A percentile compares a stretch with the other conserved stretches of the same genome.
phyloP scores from a whole-genome alignment of 92 coral and sea anemone genomes.

The Epizoanthus scotinus region DNA sequence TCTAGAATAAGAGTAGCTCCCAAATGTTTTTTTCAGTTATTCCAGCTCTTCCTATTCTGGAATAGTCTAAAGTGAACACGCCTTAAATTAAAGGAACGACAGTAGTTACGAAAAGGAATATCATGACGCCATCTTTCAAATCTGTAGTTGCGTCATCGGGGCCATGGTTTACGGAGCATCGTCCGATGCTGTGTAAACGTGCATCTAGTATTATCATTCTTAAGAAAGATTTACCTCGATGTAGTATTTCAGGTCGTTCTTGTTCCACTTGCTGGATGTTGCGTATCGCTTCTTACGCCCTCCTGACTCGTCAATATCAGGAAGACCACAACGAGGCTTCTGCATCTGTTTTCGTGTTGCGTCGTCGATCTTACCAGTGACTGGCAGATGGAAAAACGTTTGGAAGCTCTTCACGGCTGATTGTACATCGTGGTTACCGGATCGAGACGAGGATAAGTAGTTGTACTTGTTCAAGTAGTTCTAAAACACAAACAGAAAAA shows the following conservation, averaged over 20 bases:
- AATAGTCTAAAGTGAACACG: too few species aligned
- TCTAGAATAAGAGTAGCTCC: too few species aligned
- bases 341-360: conserved; percentile 63
- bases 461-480: conserved; percentile 64
- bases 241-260: conserved; percentile 53
- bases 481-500: conserved; percentile 23
- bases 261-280: conserved; percentile 55
- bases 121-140: too few species aligned
- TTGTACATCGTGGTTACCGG: conserved; percentile 75
- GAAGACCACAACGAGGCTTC: conserved; percentile 74
- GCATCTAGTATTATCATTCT: too few species aligned
- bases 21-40: too few species aligned
- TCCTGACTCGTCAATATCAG: conserved; percentile 59
- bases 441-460: conserved; percentile 70
- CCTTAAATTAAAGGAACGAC: too few species aligned
- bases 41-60: too few species aligned
- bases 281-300: conserved; percentile 45
- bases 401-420: conserved; percentile 64
- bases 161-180: too few species aligned
- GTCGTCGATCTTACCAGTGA: conserved; percentile 69
- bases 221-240: conserved; percentile 16
- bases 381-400: conserved; percentile 67
- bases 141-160: too few species aligned
- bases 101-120: too few species aligned
- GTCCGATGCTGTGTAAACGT: too few species aligned